A percentile compares a stretch with the other conserved stretches of the same genome.
phyloP scores from a whole-genome alignment of 2,797 vertebrate species.

The Notolepis coatsorum region DNA sequence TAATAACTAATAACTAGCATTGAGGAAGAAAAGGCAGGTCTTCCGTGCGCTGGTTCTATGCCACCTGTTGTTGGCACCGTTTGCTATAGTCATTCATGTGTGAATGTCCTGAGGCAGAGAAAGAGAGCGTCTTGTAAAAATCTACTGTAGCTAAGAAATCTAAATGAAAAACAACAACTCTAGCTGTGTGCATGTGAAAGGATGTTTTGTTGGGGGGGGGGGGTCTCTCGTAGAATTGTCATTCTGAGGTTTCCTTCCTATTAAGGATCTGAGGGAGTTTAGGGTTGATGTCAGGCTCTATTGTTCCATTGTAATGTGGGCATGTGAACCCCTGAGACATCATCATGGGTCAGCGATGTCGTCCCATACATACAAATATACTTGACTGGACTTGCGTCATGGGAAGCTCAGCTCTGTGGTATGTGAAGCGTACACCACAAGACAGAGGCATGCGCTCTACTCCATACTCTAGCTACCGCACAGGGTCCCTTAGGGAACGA shows the following conservation, averaged over 20 bases:
- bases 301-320: too few relatives aligned
- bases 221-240: too few relatives aligned
- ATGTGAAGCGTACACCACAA: background rate
- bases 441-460: background rate
- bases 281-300: too few relatives aligned
- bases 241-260: too few relatives aligned
- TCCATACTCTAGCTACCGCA: slow-evolving; percentile 10
- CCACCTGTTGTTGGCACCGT: slow-evolving; percentile 54
- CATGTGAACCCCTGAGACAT: too few relatives aligned
- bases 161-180: background rate
- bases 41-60: background rate
- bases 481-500: slow-evolving; percentile 18
- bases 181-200: background rate
- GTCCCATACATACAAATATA: too few relatives aligned
- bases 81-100: slow-evolving; percentile 45
- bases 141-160: too few relatives aligned
- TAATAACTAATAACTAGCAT: background rate
- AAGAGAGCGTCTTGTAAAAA: too few relatives aligned
- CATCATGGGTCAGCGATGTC: too few relatives aligned
- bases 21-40: background rate
- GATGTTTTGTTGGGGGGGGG: too few relatives aligned
- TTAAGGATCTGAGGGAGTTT: too few relatives aligned
- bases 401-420: background rate
- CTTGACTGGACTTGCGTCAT: too few relatives aligned
- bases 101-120: slow-evolving; percentile 37